A percentile compares a stretch with the other conserved stretches of the same genome.
These are phyloP conservation scores for Acleris literana DNA, from an alignment of 2,888 invertebrate species.

Conservation along the genomic window DNA sequence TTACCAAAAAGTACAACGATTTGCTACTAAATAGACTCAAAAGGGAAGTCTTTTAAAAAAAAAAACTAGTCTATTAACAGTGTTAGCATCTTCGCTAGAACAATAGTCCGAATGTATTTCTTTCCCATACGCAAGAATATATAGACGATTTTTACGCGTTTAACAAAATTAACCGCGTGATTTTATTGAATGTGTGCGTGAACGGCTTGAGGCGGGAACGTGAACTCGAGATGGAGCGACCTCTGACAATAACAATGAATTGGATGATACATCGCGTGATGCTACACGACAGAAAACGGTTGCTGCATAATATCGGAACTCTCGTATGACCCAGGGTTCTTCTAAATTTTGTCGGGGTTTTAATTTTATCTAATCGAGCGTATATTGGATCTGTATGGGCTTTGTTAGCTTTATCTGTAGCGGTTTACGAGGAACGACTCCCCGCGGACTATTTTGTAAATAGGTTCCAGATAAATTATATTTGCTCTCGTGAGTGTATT, in stretches of 20 bases:
- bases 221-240: slow-evolving; percentile 49
- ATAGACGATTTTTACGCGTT: too few species aligned
- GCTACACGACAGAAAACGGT: slow-evolving; percentile 3
- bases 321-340: neutral
- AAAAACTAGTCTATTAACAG: too few species aligned
- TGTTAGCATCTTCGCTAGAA: too few species aligned
- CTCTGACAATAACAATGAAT: slow-evolving; percentile 41
- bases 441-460: slow-evolving; percentile 14
- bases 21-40: too few species aligned
- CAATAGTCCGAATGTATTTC: too few species aligned
- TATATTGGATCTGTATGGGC: slow-evolving; percentile 4
- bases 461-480: neutral
- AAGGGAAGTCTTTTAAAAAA: too few species aligned
- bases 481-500: neutral
- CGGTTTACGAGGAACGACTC: neutral
- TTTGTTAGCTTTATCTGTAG: slow-evolving; percentile 10
- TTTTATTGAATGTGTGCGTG: slow-evolving; percentile 39
- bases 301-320: neutral
- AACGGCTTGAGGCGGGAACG: slow-evolving; percentile 42
- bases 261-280: slow-evolving; percentile 40
- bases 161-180: too few species aligned
- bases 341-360: neutral
- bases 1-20: too few species aligned
- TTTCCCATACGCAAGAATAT: too few species aligned
- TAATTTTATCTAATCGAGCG: slow-evolving; percentile 17